Percentiles rank a stretch among this genome's conserved stretches.
phyloP scores from a whole-genome alignment of 2,888 invertebrate species.

The Galerucella nymphaeae region DNA sequence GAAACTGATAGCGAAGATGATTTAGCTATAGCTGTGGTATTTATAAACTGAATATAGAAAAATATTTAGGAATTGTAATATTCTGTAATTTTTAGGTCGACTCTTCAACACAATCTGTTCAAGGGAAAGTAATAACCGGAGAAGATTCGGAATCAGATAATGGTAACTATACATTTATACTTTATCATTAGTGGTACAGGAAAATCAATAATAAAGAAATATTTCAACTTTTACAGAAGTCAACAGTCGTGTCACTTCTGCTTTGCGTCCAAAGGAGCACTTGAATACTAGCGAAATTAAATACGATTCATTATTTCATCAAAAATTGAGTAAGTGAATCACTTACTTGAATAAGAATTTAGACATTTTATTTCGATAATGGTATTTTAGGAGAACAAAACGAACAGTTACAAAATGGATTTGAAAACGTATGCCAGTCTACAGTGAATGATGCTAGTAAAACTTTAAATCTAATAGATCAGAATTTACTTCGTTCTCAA shows the following conservation, averaged over 20 bases:
- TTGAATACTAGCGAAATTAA: constrained; percentile 40
- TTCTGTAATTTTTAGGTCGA: constrained; percentile 40
- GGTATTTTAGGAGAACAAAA: constrained; percentile 60
- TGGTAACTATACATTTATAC: constrained; percentile 48
- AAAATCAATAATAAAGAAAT: neutral
- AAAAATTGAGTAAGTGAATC: constrained; percentile 56
- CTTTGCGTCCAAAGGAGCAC: constrained; percentile 45
- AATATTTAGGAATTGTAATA: constrained; percentile 20
- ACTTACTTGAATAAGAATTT: neutral
- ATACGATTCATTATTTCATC: constrained; percentile 56
- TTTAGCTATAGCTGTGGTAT: neutral
- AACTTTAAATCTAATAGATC: constrained; percentile 57
- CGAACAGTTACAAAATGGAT: constrained; percentile 53
- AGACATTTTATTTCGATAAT: neutral
- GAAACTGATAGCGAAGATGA: constrained; percentile 64
- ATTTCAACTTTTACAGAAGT: constrained; percentile 51
- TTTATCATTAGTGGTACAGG: neutral
- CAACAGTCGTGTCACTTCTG: constrained; percentile 56
- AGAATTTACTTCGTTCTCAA: constrained; percentile 61
- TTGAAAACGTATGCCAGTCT: constrained; percentile 55
- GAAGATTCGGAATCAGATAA: constrained; percentile 64
- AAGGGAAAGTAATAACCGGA: constrained; percentile 60
- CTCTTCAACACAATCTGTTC: constrained; percentile 49
- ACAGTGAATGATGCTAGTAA: constrained; percentile 56
- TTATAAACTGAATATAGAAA: constrained; percentile 1